A percentile compares a stretch with the other conserved stretches of the same genome.
Conservation (phyloP, 2,888 invertebrate genomes). For the Strigamia crassipes region DNA sequence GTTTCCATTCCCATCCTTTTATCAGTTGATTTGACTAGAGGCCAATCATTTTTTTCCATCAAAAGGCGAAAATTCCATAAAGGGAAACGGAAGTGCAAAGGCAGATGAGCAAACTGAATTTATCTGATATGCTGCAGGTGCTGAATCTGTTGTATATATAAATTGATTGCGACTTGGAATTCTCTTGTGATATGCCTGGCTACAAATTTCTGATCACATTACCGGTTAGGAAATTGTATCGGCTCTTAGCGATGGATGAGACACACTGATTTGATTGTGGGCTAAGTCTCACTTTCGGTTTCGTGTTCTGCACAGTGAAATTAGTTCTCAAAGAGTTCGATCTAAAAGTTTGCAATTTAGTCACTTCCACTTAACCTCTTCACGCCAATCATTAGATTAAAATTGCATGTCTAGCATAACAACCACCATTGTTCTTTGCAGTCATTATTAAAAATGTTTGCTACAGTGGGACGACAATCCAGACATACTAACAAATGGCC, state of each 20-base stretch:
- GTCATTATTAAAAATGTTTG: too few species aligned
- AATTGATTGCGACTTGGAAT: conserved; percentile 10
- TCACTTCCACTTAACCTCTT: too few species aligned
- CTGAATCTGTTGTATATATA: neutral
- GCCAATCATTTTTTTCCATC: neutral
- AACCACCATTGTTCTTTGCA: too few species aligned
- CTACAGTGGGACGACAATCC: too few species aligned
- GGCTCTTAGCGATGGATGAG: neutral
- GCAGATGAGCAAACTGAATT: neutral
- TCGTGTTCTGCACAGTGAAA: neutral
- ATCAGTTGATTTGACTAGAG: neutral
- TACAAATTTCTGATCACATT: conserved; percentile 23
- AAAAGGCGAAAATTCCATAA: neutral
- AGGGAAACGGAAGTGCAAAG: neutral
- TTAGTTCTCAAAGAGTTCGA: neutral
- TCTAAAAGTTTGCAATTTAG: neutral
- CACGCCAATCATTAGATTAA: too few species aligned
- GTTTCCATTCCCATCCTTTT: neutral
- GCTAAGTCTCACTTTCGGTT: neutral
- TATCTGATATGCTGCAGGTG: conserved; percentile 12
- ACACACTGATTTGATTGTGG: conserved; percentile 12
- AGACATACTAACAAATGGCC: too few species aligned
- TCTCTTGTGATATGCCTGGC: neutral
- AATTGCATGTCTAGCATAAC: too few species aligned
- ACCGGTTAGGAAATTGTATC: conserved; percentile 32